Evolutionary conservation across 2,888 invertebrate species (phyloP).

Genomic region (Leucophenga montana): DNA sequence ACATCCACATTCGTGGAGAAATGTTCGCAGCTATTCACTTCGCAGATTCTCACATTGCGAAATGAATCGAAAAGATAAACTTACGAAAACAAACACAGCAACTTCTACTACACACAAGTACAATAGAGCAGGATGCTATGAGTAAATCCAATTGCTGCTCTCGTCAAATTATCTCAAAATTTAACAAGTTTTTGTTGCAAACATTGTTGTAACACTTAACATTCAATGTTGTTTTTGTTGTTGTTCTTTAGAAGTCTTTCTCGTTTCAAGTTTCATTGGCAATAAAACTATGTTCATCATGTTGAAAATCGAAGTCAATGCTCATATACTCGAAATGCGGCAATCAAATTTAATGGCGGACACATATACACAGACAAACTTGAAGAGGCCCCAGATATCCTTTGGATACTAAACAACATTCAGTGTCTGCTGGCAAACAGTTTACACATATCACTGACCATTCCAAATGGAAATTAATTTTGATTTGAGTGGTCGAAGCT

Average conservation of each 20-base stretch:
- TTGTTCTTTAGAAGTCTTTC: not conserved
- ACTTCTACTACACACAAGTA: too few relatives aligned
- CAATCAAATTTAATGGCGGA: slow-evolving; percentile 22
- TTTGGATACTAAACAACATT: not conserved
- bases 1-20: not conserved
- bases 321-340: not conserved
- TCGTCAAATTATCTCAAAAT: slow-evolving; percentile 16
- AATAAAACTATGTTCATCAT: slow-evolving; percentile 2
- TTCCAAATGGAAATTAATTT: slow-evolving; percentile 20
- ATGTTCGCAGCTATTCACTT: not conserved
- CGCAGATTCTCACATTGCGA: not conserved
- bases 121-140: not conserved
- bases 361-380: not conserved
- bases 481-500: slow-evolving; percentile 9
- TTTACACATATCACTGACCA: not conserved
- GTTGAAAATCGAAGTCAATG: slow-evolving; percentile 9
- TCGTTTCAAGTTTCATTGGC: slow-evolving; percentile 8
- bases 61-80: not conserved
- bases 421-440: not conserved
- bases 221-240: not conserved
- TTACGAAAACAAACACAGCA: not conserved
- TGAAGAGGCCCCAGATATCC: not conserved
- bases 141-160: slow-evolving; percentile 9
- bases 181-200: not conserved
- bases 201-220: too few relatives aligned